Conservation (phyloP, 1,140 invertebrate genomes). For the Drosophila tropicalis region DNA sequence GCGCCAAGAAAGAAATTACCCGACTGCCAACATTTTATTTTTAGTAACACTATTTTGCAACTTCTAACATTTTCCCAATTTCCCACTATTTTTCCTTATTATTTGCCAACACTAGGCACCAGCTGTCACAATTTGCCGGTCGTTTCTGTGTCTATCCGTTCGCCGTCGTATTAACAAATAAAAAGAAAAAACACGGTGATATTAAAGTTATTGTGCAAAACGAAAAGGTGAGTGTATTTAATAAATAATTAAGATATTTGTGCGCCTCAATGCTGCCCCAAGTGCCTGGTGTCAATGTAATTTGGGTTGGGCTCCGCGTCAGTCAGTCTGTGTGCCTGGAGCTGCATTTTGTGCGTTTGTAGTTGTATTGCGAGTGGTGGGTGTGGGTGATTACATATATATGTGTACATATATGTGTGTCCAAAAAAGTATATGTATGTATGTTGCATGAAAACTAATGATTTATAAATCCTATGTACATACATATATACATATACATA, state of each 20-base stretch:
- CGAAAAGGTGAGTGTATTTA: background rate
- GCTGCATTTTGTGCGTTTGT: background rate
- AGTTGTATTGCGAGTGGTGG: background rate
- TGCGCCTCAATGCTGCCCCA: background rate
- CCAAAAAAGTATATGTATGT: background rate
- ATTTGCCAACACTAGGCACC: too few species aligned
- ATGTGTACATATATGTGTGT: background rate
- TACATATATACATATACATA: background rate
- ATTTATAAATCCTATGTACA: conserved; percentile 1
- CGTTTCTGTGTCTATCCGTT: background rate
- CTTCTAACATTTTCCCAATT: too few species aligned
- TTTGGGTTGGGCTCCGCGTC: background rate
- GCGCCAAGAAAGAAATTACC: too few species aligned
- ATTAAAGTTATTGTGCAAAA: background rate
- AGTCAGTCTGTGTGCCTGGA: background rate
- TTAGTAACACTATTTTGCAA: too few species aligned
- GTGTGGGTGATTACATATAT: conserved; percentile 1
- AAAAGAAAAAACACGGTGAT: background rate
- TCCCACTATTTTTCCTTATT: too few species aligned
- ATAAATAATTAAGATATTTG: background rate
- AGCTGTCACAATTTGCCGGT: too few species aligned
- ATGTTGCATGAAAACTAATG: conserved; percentile 25
- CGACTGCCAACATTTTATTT: too few species aligned
- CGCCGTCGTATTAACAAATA: conserved; percentile 1
- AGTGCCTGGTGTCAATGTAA: background rate